Conservation (phyloP, 2,888 invertebrate species). For the Tenthredo scrophulariae region DNA sequence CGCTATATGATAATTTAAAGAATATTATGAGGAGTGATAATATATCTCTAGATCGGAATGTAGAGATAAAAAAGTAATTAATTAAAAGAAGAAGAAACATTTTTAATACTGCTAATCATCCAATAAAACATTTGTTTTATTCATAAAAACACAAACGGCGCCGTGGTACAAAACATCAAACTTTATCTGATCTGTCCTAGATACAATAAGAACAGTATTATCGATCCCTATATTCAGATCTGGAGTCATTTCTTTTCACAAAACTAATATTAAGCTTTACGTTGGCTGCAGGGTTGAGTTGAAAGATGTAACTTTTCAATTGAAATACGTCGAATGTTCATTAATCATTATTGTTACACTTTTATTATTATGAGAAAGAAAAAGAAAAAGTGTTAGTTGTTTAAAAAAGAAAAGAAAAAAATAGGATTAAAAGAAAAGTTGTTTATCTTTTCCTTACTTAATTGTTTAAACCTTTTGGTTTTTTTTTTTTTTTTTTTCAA, state of each 20-base stretch:
- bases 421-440: background rate
- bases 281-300: slow-evolving; percentile 41
- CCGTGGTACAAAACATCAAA: slow-evolving; percentile 18
- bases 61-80: slow-evolving; percentile 36
- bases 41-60: slow-evolving; percentile 43
- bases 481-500: background rate
- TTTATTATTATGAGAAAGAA: slow-evolving; percentile 11
- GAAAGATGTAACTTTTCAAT: slow-evolving; percentile 16
- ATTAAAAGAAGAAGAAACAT: background rate
- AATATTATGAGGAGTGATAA: slow-evolving; percentile 36
- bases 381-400: background rate
- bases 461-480: background rate
- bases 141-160: slow-evolving; percentile 10
- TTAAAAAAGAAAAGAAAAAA: background rate
- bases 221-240: slow-evolving; percentile 49
- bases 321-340: slow-evolving; percentile 8
- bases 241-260: slow-evolving; percentile 53
- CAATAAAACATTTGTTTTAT: slow-evolving; percentile 11
- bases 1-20: slow-evolving; percentile 63
- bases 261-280: slow-evolving; percentile 39
- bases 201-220: slow-evolving; percentile 52
- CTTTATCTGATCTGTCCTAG: slow-evolving; percentile 30
- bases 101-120: slow-evolving; percentile 4
- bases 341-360: slow-evolving; percentile 33
- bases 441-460: background rate